Percentiles rank a stretch among this genome's conserved stretches.
Evolutionary conservation across 2,113 vertebrate genomes (phyloP).

Genomic region (Gila orcuttii): DNA sequence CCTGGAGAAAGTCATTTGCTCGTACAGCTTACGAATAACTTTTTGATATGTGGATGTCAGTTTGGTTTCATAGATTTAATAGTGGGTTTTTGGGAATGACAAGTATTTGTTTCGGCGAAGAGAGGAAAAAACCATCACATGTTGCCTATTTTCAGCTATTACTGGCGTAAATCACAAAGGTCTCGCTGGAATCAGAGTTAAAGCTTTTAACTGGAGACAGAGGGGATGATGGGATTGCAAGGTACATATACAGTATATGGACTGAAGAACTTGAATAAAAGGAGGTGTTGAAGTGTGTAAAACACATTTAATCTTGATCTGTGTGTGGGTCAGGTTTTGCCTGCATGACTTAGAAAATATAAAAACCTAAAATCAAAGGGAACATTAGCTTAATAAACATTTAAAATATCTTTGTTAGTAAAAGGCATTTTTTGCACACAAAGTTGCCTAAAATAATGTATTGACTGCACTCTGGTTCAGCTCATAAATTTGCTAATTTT

Average conservation of each 20-base stretch:
- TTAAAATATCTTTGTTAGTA: no score
- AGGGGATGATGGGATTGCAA: background rate
- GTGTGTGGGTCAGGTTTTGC: background rate
- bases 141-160: slow-evolving; percentile 32
- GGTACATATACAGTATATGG: no score
- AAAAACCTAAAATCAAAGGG: background rate
- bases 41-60: slow-evolving; percentile 22
- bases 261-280: no score
- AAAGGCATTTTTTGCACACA: background rate
- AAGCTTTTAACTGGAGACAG: background rate
- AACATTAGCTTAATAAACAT: background rate
- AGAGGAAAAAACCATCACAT: slow-evolving; percentile 17
- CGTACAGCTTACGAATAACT: slow-evolving; percentile 18
- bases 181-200: background rate
- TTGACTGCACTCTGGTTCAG: background rate
- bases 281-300: background rate
- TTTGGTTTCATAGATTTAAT: slow-evolving; percentile 48
- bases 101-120: slow-evolving; percentile 34
- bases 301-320: background rate
- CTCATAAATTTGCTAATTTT: slow-evolving; percentile 30
- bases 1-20: slow-evolving; percentile 28
- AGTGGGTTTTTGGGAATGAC: slow-evolving; percentile 32
- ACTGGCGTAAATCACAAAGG: slow-evolving; percentile 8
- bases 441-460: background rate
- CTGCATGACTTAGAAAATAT: no score